A percentile compares a stretch with the other conserved stretches of the same genome.
These are phyloP conservation scores for Bruchidius siliquastri DNA, from an alignment of 2,888 invertebrate species.

Conservation along the genomic window DNA sequence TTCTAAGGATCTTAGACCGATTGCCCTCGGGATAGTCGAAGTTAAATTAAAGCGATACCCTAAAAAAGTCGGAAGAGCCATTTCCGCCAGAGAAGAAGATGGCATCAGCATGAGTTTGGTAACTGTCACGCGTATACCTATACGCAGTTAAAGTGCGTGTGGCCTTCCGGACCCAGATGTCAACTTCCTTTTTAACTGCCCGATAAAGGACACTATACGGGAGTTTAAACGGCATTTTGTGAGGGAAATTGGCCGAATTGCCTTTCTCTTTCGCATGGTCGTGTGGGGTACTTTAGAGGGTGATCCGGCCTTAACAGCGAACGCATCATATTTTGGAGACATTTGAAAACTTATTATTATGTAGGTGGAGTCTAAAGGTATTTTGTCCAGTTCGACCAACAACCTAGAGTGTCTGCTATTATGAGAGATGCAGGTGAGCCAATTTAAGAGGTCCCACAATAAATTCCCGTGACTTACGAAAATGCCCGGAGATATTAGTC, in stretches of 20 bases:
- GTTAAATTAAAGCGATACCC: neutral
- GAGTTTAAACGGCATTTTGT: neutral
- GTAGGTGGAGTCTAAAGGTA: too few relatives aligned
- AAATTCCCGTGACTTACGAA: too few relatives aligned
- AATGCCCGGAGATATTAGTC: too few relatives aligned
- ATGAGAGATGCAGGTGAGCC: too few relatives aligned
- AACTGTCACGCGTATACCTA: neutral
- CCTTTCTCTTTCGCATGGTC: neutral
- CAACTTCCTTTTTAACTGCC: neutral
- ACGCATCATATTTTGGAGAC: too few relatives aligned
- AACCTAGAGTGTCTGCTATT: too few relatives aligned
- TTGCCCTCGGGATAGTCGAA: neutral
- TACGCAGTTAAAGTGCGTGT: neutral
- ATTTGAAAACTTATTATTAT: too few relatives aligned
- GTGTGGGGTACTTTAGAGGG: neutral
- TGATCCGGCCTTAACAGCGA: neutral
- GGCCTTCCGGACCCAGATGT: neutral
- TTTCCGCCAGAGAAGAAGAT: neutral
- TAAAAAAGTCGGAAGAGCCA: neutral
- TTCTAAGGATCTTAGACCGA: neutral
- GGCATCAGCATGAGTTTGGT: neutral
- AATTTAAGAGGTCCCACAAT: too few relatives aligned
- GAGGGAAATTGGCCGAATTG: neutral
- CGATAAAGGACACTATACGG: neutral
- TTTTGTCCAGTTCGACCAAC: too few relatives aligned